Evolutionary conservation across 2,797 vertebrate species (phyloP).

Genomic region (Sebastes matsubarae): DNA sequence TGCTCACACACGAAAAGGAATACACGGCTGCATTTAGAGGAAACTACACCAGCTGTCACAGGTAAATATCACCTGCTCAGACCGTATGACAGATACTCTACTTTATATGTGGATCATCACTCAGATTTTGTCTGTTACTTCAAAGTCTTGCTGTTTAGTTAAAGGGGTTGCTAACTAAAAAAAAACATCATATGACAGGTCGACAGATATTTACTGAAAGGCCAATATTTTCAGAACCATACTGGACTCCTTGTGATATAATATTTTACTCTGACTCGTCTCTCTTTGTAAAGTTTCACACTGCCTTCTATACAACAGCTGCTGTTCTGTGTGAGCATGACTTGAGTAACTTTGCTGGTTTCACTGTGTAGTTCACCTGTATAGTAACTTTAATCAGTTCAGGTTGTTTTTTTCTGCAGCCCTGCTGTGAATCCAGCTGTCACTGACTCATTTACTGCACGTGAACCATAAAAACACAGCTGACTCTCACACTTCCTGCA

Average conservation of each 20-base stretch:
- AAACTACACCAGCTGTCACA: not conserved
- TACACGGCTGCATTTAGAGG: not conserved
- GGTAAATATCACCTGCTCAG: conserved; percentile 16
- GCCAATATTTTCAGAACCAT: too few relatives aligned
- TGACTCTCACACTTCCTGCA: conserved; percentile 7
- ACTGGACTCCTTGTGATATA: not conserved
- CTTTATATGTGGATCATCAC: not conserved
- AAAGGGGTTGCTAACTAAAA: not conserved
- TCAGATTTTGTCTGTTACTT: not conserved
- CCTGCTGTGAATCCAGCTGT: not conserved
- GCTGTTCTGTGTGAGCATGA: not conserved
- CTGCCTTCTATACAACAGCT: not conserved
- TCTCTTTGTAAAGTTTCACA: not conserved
- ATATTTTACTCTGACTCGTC: not conserved
- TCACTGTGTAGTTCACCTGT: too few relatives aligned
- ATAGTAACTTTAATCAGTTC: too few relatives aligned
- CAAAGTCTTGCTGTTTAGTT: not conserved
- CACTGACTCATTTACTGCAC: not conserved
- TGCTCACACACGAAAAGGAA: not conserved
- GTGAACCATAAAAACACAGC: conserved; percentile 9
- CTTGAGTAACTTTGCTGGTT: not conserved
- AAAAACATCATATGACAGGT: not conserved
- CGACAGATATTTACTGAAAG: not conserved
- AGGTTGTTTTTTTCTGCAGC: not conserved
- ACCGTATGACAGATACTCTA: not conserved